Evolutionary conservation across 2,888 invertebrate species (phyloP), one percentile per base, ranked within the genome.

Genomic region (Parelbella ahira): DNA sequence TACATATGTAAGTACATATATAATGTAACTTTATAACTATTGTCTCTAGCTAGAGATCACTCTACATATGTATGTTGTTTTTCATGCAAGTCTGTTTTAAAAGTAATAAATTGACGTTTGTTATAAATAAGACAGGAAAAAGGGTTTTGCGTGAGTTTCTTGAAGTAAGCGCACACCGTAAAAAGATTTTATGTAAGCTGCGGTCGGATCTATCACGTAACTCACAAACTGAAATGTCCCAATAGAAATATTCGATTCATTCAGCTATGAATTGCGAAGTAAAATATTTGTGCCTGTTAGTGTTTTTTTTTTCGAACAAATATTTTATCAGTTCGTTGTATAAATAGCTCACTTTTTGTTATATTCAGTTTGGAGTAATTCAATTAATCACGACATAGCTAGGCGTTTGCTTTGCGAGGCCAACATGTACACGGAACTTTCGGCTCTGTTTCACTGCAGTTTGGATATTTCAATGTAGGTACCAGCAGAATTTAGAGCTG

Each of bases 191-290:
- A 34, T 34, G 8, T 15, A 24, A 9, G 21, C 20, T 24, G 34
- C 18, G 34, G 36, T 15, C 9, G 24, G 2, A 3, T 15, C 27
- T 7, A 19, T 19, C 19, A 18, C 9, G 18, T n/a, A 36, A 19
- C 5, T 37, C 19, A 7, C 29, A 37, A 11, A 37, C 19, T 37
- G 28, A 37, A 37, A 27, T 37, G 37, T 20, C 7, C 27, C 37
- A 37, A 37, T 19, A 37, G 36, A 19, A 27, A 28, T 20, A 37
- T 37, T 37, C 37, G 27, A 27, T 37, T 37, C 27, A 28, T 27
- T 37, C 20, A 20, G 19, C 37, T 37, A 27, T 27, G 37, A 37
- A 37, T 25, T 12, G 27, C 19, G 20, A 25, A 37, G 28, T 37
- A 37, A 37, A 37, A 37, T 37, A 28, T n/a, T n/a, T 37, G 19